phyloP scores from a whole-genome alignment of 2,797 vertebrate genomes.

The Pampus argenteus region DNA sequence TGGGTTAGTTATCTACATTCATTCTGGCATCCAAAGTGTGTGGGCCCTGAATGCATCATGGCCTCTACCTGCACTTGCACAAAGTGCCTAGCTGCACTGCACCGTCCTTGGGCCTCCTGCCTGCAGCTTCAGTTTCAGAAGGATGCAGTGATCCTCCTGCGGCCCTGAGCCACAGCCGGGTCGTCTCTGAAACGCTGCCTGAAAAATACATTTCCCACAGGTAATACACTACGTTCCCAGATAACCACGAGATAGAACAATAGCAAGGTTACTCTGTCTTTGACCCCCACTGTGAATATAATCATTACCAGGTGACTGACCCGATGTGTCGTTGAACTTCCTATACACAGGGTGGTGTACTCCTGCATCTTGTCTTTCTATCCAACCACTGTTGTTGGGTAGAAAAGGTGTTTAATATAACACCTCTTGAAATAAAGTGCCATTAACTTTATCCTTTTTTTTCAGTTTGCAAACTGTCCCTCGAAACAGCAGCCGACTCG shows the following conservation, averaged over 20 bases:
- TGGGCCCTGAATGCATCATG: conserved; percentile 14
- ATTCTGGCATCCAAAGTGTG: background rate
- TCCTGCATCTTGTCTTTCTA: conserved; percentile 42
- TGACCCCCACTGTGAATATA: conserved; percentile 63
- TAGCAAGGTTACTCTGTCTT: conserved; percentile 80
- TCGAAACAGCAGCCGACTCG: conserved; percentile 47
- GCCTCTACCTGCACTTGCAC: conserved; percentile 14
- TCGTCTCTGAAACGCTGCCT: conserved; percentile 55
- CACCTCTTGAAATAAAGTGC: conserved; percentile 49
- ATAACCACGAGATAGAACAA: conserved; percentile 76
- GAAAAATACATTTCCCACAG: conserved; percentile 76
- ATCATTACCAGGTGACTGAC: conserved; percentile 65
- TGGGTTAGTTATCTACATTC: background rate
- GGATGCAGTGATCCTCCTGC: conserved; percentile 56
- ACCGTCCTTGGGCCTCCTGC: conserved; percentile 60
- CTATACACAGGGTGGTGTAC: conserved; percentile 4
- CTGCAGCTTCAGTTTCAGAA: conserved; percentile 34
- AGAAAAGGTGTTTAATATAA: conserved; percentile 36
- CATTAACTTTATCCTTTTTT: conserved; percentile 63
- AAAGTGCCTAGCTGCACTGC: background rate
- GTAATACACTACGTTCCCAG: conserved; percentile 62
- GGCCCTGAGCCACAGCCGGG: conserved; percentile 49
- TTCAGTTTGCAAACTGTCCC: conserved; percentile 53
- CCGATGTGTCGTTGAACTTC: conserved; percentile 39
- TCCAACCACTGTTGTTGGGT: conserved; percentile 35